Evolutionary conservation across 2,888 invertebrate species (phyloP).

Genomic region (Agapostemon virescens): DNA sequence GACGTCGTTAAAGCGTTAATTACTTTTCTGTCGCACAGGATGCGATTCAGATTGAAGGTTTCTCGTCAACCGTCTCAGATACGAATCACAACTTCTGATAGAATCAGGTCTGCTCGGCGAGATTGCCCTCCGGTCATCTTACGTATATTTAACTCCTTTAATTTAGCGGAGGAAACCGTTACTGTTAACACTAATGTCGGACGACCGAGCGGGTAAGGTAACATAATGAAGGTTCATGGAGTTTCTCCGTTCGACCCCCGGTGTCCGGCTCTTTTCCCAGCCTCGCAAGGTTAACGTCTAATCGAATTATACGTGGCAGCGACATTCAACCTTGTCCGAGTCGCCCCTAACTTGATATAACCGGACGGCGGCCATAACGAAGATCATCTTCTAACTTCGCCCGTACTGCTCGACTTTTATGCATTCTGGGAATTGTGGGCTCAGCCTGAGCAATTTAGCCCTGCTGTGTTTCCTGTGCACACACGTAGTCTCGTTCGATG

Average conservation of each 20-base stretch:
- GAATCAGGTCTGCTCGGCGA: conserved; percentile 67
- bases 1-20: not conserved
- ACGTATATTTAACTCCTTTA: conserved; percentile 76
- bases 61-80: conserved; percentile 27
- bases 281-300: conserved; percentile 74
- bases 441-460: not conserved
- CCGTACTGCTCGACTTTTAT: conserved; percentile 24
- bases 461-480: not conserved
- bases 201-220: conserved; percentile 74
- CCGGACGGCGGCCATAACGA: conserved; percentile 46
- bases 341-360: conserved; percentile 53
- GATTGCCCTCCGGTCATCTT: conserved; percentile 72
- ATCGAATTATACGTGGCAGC: conserved; percentile 77
- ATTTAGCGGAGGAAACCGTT: conserved; percentile 77
- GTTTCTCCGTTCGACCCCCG: conserved; percentile 66
- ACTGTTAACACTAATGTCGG: conserved; percentile 76
- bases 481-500: not conserved
- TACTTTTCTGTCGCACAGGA: not conserved
- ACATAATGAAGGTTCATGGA: conserved; percentile 79
- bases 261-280: conserved; percentile 68
- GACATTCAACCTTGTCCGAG: conserved; percentile 66
- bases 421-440: conserved; percentile 14
- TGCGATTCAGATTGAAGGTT: not conserved
- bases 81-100: conserved; percentile 68
- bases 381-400: conserved; percentile 57